Evolutionary conservation across 1,140 invertebrate genomes (phyloP).

Genomic region (Drosophila watanabei): DNA sequence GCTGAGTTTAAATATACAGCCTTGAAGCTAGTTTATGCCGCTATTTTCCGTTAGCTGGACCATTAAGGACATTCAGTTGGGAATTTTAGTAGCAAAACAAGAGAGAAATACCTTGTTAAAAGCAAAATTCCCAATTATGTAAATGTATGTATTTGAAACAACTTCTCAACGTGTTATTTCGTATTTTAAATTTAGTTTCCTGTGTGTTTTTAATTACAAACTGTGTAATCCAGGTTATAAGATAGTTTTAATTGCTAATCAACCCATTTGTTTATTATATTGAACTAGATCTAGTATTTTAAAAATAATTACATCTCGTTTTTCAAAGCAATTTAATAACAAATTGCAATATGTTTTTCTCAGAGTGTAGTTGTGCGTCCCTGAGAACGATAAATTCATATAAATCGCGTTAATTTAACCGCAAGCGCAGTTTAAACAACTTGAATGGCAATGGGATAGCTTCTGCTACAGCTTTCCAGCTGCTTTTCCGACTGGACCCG

Average conservation of each 20-base stretch:
- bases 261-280: background rate
- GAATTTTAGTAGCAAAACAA: background rate
- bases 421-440: slow-evolving; percentile 77
- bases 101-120: background rate
- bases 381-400: slow-evolving; percentile 69
- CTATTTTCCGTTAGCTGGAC: background rate
- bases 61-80: background rate
- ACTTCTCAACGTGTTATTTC: background rate
- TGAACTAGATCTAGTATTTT: background rate
- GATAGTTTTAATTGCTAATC: background rate
- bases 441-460: slow-evolving; percentile 60
- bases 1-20: background rate
- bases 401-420: slow-evolving; percentile 81
- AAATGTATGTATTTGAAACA: background rate
- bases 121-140: background rate
- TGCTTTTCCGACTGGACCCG: slow-evolving; percentile 41
- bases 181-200: background rate
- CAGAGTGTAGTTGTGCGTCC: slow-evolving; percentile 9
- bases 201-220: background rate
- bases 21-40: too few relatives aligned
- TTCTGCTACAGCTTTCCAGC: slow-evolving; percentile 10
- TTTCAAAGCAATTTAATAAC: background rate
- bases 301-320: too few relatives aligned
- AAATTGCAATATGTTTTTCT: background rate
- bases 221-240: background rate